Evolutionary conservation across 2,888 invertebrate species (phyloP), one percentile per base, ranked within the genome.

Genomic region (Aphodius sticticus): DNA sequence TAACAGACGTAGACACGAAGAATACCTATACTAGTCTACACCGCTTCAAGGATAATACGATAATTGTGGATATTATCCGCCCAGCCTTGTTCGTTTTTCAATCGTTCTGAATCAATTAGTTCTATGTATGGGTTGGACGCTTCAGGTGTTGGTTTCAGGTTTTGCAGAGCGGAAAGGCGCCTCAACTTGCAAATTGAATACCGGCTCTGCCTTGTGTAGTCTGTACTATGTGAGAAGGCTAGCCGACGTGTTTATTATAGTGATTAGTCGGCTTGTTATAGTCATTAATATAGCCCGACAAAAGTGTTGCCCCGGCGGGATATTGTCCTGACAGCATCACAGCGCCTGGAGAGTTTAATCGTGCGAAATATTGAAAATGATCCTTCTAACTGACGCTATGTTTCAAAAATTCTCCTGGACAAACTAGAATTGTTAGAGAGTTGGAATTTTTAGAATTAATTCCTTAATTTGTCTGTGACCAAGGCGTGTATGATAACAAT

Each of bases 211-310:
- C 53, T 53, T 53, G 53, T 26, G 26, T 26, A 26, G 2, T 53
- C 53, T 5, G 53, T 12, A 26, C 26, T 26, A 12, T 53, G 53
- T 53, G 3, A 53, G 53, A 53, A 53, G 3, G 53, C 1, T 7
- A 53, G 53, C 53, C 53, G 53, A 53, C 53, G 53, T 53, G 53
- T 53, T 53, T 53, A 53, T 53, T 53, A 53, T 53, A 53, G 53
- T 53, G 9, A 53, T 53, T 53, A 53, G 12, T 12, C 53, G 53
- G 53, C 53, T 53, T 53, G 53, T 53, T 53, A 53, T 53, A 53
- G 12, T 53, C 53, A 53, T 53, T 53, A 53, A 53, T 26, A 26
- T 53, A 53, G 53, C 12, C 53, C 53, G 53, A 53, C 53, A 53
- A 53, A 53, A 53, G 53, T 12, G 53, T 53, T 53, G 12, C 9